Percentiles rank a stretch among this genome's conserved stretches.
Conservation (phyloP, 2,888 invertebrate species). For the Drosophila monieri region DNA sequence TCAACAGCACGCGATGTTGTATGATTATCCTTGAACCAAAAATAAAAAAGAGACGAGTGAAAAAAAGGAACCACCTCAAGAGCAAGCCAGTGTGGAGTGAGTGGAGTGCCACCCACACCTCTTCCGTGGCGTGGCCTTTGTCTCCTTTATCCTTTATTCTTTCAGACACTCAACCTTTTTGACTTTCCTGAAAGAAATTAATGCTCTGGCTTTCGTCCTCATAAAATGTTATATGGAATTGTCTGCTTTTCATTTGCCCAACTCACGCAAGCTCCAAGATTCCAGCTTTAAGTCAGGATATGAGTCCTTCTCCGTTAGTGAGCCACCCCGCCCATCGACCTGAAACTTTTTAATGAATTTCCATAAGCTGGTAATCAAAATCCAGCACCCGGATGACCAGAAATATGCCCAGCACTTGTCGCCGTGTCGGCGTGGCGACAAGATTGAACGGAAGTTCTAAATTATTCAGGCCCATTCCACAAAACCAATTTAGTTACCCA, state of each 20-base stretch:
- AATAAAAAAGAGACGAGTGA: conserved; percentile 19
- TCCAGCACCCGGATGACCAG: conserved; percentile 54
- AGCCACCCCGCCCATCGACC: conserved; percentile 6
- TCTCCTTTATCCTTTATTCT: conserved; percentile 40
- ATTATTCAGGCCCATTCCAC: conserved; percentile 25
- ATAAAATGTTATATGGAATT: conserved; percentile 67
- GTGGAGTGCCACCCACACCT: conserved; percentile 20
- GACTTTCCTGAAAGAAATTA: conserved; percentile 60
- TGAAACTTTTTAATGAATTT: conserved; percentile 68
- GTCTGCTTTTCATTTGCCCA: conserved; percentile 66
- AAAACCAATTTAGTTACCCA: background rate
- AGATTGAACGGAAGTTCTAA: conserved; percentile 36
- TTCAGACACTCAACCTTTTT: conserved; percentile 56
- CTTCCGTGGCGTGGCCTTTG: conserved; percentile 41
- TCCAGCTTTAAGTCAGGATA: conserved; percentile 38
- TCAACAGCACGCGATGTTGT: conserved; percentile 82
- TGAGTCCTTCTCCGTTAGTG: background rate
- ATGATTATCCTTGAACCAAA: conserved; percentile 81
- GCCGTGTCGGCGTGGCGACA: conserved; percentile 30
- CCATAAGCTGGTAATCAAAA: conserved; percentile 64
- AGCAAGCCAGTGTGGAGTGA: conserved; percentile 5
- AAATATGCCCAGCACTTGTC: conserved; percentile 65
- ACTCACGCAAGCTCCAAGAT: conserved; percentile 60
- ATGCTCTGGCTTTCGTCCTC: conserved; percentile 56
- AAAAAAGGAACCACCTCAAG: conserved; percentile 8